These are phyloP conservation scores for Gryon sp. DNA, from an alignment of 1,140 invertebrate species.

Conservation along the genomic window DNA sequence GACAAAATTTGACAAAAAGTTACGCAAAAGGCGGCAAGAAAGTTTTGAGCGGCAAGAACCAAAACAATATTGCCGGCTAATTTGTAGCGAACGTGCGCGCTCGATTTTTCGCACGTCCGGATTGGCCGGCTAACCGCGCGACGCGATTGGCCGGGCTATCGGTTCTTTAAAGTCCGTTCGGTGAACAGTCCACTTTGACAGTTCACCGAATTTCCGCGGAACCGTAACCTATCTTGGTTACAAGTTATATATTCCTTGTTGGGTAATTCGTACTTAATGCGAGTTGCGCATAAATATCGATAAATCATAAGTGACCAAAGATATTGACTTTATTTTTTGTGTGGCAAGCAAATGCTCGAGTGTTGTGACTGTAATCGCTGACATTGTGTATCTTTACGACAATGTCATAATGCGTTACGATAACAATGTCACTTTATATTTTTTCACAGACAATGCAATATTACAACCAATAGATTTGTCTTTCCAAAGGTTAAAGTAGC, in stretches of 20 bases:
- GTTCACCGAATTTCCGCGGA: too few relatives aligned
- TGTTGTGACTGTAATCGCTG: slow-evolving; percentile 30
- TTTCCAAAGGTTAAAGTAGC: slow-evolving; percentile 45
- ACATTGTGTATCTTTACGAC: slow-evolving; percentile 51
- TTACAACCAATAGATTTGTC: slow-evolving; percentile 56
- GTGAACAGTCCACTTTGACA: too few relatives aligned
- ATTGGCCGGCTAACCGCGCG: too few relatives aligned
- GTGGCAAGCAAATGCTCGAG: slow-evolving; percentile 32
- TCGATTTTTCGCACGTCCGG: too few relatives aligned
- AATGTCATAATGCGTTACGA: slow-evolving; percentile 45
- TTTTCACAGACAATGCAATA: slow-evolving; percentile 53
- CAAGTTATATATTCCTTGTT: slow-evolving; percentile 20
- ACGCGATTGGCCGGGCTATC: too few relatives aligned
- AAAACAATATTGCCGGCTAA: too few relatives aligned
- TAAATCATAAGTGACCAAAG: slow-evolving; percentile 41
- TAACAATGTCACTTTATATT: slow-evolving; percentile 64
- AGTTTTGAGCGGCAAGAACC: too few relatives aligned
- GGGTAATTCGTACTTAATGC: slow-evolving; percentile 25
- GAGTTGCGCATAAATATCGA: slow-evolving; percentile 22
- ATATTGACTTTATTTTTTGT: slow-evolving; percentile 28
- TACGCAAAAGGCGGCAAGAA: too few relatives aligned
- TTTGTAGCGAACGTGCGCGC: too few relatives aligned
- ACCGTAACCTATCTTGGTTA: too few relatives aligned
- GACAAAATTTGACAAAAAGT: too few relatives aligned
- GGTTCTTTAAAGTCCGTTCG: too few relatives aligned